Conservation (phyloP, 2,888 invertebrate genomes). For the Chaitophorus viminalis region DNA sequence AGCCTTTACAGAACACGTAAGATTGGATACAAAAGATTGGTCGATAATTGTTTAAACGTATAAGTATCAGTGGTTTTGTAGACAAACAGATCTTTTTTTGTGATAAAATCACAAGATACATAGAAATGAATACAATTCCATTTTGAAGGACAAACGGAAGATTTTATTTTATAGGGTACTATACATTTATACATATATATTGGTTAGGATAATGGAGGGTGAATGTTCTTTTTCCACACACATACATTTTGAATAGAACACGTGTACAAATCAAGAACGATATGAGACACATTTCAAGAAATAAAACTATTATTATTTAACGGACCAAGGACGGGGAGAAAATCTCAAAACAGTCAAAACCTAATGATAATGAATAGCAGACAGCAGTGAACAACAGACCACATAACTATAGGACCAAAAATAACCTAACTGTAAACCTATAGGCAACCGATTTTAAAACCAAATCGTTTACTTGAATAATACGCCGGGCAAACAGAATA, state of each 20-base stretch:
- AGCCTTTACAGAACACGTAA: background rate
- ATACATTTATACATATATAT: background rate
- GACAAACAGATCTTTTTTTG: background rate
- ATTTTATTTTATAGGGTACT: slow-evolving; percentile 36
- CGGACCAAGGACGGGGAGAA: background rate
- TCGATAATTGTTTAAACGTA: slow-evolving; percentile 12
- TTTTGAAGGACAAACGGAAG: slow-evolving; percentile 37
- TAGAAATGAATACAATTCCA: slow-evolving; percentile 10
- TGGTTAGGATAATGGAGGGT: slow-evolving; percentile 26
- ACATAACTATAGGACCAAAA: background rate
- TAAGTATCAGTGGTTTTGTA: background rate
- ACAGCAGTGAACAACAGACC: background rate
- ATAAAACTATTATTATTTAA: slow-evolving; percentile 23
- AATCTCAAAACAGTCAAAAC: background rate
- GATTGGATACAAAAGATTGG: background rate
- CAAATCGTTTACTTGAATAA: slow-evolving; percentile 7
- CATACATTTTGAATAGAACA: slow-evolving; percentile 43
- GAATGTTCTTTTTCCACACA: slow-evolving; percentile 18
- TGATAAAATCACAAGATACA: slow-evolving; percentile 22
- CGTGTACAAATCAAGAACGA: slow-evolving; percentile 33
- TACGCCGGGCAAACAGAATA: background rate
- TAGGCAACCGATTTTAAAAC: slow-evolving; percentile 6
- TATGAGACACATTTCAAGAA: slow-evolving; percentile 37
- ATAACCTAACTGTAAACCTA: slow-evolving; percentile 5
- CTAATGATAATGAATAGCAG: slow-evolving; percentile 15